These are phyloP conservation scores for Siphonodentalium dalli DNA, from an alignment of 2,888 invertebrate genomes.

Conservation along the genomic window DNA sequence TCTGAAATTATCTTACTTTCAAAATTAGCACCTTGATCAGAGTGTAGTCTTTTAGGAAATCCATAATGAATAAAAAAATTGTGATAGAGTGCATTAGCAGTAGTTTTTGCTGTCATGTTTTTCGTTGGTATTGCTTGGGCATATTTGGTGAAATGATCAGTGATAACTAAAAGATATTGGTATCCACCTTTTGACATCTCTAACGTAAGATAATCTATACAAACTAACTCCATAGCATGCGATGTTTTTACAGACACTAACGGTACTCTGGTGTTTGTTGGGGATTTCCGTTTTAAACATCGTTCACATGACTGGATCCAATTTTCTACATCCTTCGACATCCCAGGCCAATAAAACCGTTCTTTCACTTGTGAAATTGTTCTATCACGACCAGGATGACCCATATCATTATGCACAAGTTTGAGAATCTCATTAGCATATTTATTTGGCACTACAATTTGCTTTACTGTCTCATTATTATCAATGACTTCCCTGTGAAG, in stretches of 20 bases:
- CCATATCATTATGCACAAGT: constrained; percentile 16
- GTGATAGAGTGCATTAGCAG: background rate
- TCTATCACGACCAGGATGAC: constrained; percentile 20
- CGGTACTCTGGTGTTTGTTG: constrained; percentile 6
- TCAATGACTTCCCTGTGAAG: constrained; percentile 6
- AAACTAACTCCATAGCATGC: constrained; percentile 18
- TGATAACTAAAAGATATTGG: background rate
- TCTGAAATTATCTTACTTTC: background rate
- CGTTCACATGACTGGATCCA: constrained; percentile 9
- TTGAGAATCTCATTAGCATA: constrained; percentile 1
- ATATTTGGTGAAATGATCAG: constrained; percentile 4
- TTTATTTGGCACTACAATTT: constrained; percentile 11
- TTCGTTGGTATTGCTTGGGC: constrained; percentile 11
- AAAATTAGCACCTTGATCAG: constrained; percentile 3
- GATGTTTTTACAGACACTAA: constrained; percentile 8
- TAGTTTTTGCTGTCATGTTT: constrained; percentile 2
- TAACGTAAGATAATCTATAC: constrained; percentile 15
- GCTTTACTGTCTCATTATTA: background rate
- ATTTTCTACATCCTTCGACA: constrained; percentile 1
- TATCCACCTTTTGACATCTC: background rate
- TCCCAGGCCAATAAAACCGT: constrained; percentile 13
- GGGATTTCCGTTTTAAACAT: constrained; percentile 10
- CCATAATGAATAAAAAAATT: background rate
- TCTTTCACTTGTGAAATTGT: constrained; percentile 6
- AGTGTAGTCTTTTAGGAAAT: background rate